Conservation (phyloP, 2,797 vertebrate genomes). For the Chaetophractus vellerosus region DNA sequence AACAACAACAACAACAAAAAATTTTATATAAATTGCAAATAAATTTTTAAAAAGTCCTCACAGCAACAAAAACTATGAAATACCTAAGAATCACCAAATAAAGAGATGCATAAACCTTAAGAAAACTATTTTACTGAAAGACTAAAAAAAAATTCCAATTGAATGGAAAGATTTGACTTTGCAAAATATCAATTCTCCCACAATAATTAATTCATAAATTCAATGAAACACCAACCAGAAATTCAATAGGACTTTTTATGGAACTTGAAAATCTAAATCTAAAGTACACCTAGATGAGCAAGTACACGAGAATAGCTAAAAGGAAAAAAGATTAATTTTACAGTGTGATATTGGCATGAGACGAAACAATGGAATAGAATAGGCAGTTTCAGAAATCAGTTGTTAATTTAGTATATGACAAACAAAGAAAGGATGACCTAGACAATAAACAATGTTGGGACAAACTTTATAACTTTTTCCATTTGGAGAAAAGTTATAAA, state of each 20-base stretch:
- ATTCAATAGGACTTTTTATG: background rate
- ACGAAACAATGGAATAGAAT: background rate
- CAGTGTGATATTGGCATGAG: background rate
- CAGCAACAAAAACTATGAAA: conserved; percentile 18
- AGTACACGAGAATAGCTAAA: background rate
- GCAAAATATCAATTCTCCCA: background rate
- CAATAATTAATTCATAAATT: conserved; percentile 45
- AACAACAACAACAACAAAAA: background rate
- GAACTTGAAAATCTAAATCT: background rate
- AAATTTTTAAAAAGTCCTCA: background rate
- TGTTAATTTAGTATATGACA: background rate
- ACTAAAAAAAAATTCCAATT: background rate
- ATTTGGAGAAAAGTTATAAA: background rate
- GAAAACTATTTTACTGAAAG: background rate
- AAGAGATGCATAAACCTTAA: conserved; percentile 8
- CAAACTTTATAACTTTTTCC: too few relatives aligned
- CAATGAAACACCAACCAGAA: background rate
- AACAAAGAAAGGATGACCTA: background rate
- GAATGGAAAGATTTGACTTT: background rate
- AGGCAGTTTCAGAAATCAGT: conserved; percentile 27
- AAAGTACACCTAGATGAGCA: background rate
- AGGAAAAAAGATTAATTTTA: background rate
- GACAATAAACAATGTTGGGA: background rate
- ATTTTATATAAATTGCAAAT: background rate
- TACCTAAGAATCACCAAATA: conserved; percentile 40